Percentiles rank a stretch among this genome's conserved stretches.
These are phyloP conservation scores for Bradypodion ventrale DNA, from an alignment of 2,797 vertebrate genomes.

Conservation along the genomic window DNA sequence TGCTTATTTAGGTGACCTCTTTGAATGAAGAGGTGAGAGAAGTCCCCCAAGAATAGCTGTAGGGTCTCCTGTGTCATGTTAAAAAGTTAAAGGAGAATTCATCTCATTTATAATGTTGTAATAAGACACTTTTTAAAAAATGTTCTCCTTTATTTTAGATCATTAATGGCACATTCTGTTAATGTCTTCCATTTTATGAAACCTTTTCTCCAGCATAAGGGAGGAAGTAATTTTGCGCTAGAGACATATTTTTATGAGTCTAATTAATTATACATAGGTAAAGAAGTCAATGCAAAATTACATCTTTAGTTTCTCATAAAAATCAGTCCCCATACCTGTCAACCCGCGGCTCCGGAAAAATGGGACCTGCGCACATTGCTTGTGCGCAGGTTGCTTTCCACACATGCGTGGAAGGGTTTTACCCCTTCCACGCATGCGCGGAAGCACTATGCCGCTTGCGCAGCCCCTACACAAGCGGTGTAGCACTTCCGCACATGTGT, in stretches of 20 bases:
- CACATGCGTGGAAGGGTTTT: too few species aligned
- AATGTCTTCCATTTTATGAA: slow-evolving; percentile 67
- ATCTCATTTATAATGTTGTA: slow-evolving; percentile 33
- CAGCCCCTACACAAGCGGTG: too few species aligned
- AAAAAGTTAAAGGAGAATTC: slow-evolving; percentile 7
- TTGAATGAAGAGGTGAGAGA: neutral
- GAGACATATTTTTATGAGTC: slow-evolving; percentile 69
- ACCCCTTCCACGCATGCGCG: too few species aligned
- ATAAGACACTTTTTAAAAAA: slow-evolving; percentile 46
- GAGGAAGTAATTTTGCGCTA: slow-evolving; percentile 63
- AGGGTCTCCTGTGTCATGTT: slow-evolving; percentile 1
- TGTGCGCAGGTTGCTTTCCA: too few species aligned
- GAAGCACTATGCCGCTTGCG: too few species aligned
- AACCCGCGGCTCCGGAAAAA: too few species aligned
- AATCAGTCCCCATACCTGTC: slow-evolving; percentile 19
- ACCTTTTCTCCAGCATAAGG: slow-evolving; percentile 51
- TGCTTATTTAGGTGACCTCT: neutral
- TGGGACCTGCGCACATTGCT: too few species aligned
- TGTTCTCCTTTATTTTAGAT: slow-evolving; percentile 58
- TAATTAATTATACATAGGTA: slow-evolving; percentile 77
- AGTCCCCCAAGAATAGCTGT: neutral
- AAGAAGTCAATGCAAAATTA: slow-evolving; percentile 64
- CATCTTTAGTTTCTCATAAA: slow-evolving; percentile 62
- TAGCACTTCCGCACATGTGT: too few species aligned
- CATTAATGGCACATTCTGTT: slow-evolving; percentile 60